Base-by-base conservation (phyloP, 2,113 vertebrate genomes). In the Heteronetta atricapilla region DNA sequence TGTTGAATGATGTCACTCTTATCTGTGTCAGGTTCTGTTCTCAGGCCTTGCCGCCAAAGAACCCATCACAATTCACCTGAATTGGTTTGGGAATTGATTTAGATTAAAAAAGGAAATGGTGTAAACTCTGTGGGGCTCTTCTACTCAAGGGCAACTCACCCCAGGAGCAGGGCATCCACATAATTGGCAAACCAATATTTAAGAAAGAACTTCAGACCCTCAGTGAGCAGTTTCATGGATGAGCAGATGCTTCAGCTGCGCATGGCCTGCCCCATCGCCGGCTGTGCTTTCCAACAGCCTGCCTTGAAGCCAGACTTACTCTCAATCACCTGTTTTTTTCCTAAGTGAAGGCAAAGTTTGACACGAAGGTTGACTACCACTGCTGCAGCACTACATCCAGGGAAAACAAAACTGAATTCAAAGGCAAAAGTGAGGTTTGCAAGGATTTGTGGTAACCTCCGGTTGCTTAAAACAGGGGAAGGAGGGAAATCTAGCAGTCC, bases 1-100 rank as follows among this genome's bases (percentile, higher is more conserved):
- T 76, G 53, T 82, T 50, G 88, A 83, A 82, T 72, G 64, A 90
- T 82, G 76, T 73, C 83, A 90, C 19, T 53, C 33, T 82, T 76
- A 83, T 40, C 46, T 48, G 5, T 33, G 53, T 21, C 19, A 55
- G 48, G 77, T 67, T 75, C 64, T 23, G 1, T 72, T 94, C 68
- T 75, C 68, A 28, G 80, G 82, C 82, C 48, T 67, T 95, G 64
- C 33, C 64, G 72, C 63, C 0, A 0, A 94, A 91, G 34, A 77
- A n/a, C 38, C 76, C 23, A 13, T 80, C 9, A 4, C 10, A 42
- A 67, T 86, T 81, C 78, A 88, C 55, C 34, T 78, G n/a, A 90
- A 91, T 60, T 64, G 48, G 42, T 75, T 78, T 86, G 60, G 59
- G 91, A 93, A 81, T 22, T 60, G 33, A 42, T 88, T 74, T 56